Evolutionary conservation across 2,797 vertebrate genomes (phyloP).

Genomic region (Micrastur ruficollis): DNA sequence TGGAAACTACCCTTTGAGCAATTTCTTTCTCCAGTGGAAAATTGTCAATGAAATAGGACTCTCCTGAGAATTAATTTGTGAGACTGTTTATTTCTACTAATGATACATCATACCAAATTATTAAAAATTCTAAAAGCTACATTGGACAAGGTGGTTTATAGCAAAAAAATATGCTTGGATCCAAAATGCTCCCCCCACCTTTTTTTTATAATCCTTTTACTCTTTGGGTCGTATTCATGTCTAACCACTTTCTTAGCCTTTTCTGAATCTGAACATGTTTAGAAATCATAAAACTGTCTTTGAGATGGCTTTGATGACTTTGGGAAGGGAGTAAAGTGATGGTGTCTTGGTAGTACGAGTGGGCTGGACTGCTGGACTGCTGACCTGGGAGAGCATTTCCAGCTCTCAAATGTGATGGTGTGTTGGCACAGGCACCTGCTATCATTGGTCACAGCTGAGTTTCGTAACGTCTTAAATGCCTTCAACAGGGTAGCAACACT

Average conservation of each 20-base stretch:
- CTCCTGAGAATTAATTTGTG: background rate
- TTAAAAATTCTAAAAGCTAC: background rate
- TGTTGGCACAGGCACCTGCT: fast-evolving
- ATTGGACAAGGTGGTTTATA: background rate
- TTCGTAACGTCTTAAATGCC: background rate
- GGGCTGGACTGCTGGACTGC: background rate
- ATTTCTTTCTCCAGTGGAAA: background rate
- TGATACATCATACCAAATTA: background rate
- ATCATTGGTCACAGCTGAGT: background rate
- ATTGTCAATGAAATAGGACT: background rate
- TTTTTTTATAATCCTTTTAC: background rate
- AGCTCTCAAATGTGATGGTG: background rate
- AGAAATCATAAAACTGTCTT: background rate
- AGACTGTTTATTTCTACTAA: background rate
- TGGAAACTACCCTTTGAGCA: background rate
- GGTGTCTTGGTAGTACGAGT: background rate
- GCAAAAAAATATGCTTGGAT: background rate
- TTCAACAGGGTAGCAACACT: background rate
- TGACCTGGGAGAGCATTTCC: background rate
- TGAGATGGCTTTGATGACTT: background rate
- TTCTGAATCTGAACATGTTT: background rate
- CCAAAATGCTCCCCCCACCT: background rate
- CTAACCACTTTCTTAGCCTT: background rate
- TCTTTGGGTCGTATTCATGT: background rate
- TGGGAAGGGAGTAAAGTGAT: background rate